Base-by-base conservation (phyloP, 2,797 vertebrate genomes). In the Astyanax mexicanus region DNA sequence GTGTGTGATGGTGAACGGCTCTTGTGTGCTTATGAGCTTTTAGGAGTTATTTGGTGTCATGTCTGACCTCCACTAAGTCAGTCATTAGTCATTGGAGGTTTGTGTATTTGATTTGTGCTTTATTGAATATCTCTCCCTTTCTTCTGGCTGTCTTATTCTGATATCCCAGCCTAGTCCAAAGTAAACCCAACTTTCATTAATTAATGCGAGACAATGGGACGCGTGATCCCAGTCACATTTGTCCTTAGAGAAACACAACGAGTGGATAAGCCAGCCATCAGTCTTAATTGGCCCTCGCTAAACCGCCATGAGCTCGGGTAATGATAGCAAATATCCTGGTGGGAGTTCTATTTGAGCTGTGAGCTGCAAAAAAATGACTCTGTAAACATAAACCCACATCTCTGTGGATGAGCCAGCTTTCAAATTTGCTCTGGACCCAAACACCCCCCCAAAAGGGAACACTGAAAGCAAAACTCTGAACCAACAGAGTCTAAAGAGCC, bases 211-310 rank as follows among this genome's bases (percentile, higher is more conserved):
- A 77, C 67, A 81, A 80, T 74, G 47, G 44, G 69, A 75, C 40
- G 83, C 84, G 86, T 87, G 87, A 90, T 86, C 87, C 80, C 84
- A 84, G 79, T 83, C 85, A 87, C 86, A 77, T 85, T 91, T 88
- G 86, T 90, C 86, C 88, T 86, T 84, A 83, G 82, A 89, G 91
- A 90, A 88, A 90, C 88, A 87, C 88, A 88, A 90, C 86, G 88
- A 91, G 85, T 89, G 83, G 69, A 81, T 86, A 83, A 89, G 89
- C 83, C 84, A 81, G 86, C 84, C 85, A 89, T 88, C 84, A 87
- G 81, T 80, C 86, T 91, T 75, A 92, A 92, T 90, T 90, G 87
- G 87, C 86, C 82, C 86, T 78, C 80, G 88, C 88, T 64, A 77
- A 81, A 77, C 42, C 42, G 25, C 44, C 55, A 9, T 32, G 32